A percentile compares a stretch with the other conserved stretches of the same genome.
These are phyloP conservation scores for Acrossocheilus wenchowensis DNA, from an alignment of 2,797 vertebrate species.

Conservation along the genomic window DNA sequence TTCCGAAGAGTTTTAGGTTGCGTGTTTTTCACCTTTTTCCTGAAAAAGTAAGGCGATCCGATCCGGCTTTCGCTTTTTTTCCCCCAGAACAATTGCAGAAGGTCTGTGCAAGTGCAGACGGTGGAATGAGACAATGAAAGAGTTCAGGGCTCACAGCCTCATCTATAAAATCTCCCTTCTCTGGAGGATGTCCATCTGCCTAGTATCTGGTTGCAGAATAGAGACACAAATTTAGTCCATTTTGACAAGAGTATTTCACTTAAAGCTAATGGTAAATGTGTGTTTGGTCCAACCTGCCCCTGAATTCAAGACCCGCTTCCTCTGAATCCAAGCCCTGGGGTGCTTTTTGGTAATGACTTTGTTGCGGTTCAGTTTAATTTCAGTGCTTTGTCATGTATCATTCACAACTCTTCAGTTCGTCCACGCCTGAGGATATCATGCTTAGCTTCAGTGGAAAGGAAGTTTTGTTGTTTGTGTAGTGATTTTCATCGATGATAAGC, in stretches of 20 bases:
- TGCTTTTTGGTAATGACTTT: constrained; percentile 10
- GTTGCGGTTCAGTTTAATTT: constrained; percentile 44
- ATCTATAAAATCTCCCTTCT: constrained; percentile 52
- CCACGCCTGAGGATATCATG: background rate
- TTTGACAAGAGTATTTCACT: constrained; percentile 41
- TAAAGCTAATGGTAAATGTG: constrained; percentile 37
- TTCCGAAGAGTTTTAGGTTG: constrained; percentile 74
- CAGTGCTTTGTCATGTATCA: constrained; percentile 5
- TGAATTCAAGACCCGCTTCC: constrained; percentile 10
- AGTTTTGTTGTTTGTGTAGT: constrained; percentile 4
- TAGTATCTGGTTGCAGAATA: constrained; percentile 23
- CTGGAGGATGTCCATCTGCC: constrained; percentile 54
- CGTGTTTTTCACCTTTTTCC: constrained; percentile 66
- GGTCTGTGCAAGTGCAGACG: constrained; percentile 59
- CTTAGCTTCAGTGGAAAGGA: background rate
- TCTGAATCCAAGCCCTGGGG: constrained; percentile 8
- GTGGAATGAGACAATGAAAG: constrained; percentile 33
- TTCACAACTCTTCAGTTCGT: constrained; percentile 1
- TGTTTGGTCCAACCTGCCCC: background rate
- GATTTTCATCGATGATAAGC: constrained; percentile 18
- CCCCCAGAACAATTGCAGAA: constrained; percentile 67
- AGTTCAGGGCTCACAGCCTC: constrained; percentile 42
- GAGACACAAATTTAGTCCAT: constrained; percentile 24
- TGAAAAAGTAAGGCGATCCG: constrained; percentile 78
- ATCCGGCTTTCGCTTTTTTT: constrained; percentile 60